Evolutionary conservation across 2,113 vertebrate genomes (phyloP), one percentile per base, ranked within the genome.

Genomic region (Rhineura floridana): DNA sequence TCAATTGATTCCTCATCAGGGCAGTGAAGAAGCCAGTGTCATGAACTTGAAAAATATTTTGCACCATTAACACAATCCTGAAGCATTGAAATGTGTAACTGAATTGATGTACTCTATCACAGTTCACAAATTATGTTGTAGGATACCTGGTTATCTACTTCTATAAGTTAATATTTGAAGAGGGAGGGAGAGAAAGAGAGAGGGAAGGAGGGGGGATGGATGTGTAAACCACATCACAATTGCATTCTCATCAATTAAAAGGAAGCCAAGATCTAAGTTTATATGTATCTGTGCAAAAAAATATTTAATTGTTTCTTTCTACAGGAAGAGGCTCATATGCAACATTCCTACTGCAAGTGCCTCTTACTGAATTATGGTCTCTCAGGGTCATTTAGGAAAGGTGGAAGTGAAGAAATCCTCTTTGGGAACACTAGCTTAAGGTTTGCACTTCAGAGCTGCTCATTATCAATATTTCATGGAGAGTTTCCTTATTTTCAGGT

Each of bases 361-460:
- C n/a, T 63, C 75, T 50, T 65, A 50, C 73, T 65, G 75, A n/a
- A 65, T 78, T 94, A 90, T 1, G 81, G 91, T 84, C 77, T 94
- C 96, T 95, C 95, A 65, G 91, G 94, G 95, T 95, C 95, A 96
- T 90, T 92, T 96, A 95, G 93, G 90, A 95, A 95, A 95, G 90
- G 91, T 94, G 89, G 95, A 94, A 95, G 92, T 91, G 84, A 94
- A 96, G 93, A 92, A 96, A 93, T 46, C 91, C 95, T 96, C 94
- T 86, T 88, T 50, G 95, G 95, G 93, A 94, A 95, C 92, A 94
- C 91, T 30, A 94, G 94, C 90, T 96, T 94, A 91, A 95, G 85
- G 93, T 86, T 88, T 93, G 92, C 93, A 92, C 95, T 94, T 94
- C 96, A 93, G 95, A 97, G 95, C 81, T 50, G 91, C 94, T 94